Evolutionary conservation across 2,888 invertebrate genomes (phyloP).

Genomic region (Melanchra persicariae): DNA sequence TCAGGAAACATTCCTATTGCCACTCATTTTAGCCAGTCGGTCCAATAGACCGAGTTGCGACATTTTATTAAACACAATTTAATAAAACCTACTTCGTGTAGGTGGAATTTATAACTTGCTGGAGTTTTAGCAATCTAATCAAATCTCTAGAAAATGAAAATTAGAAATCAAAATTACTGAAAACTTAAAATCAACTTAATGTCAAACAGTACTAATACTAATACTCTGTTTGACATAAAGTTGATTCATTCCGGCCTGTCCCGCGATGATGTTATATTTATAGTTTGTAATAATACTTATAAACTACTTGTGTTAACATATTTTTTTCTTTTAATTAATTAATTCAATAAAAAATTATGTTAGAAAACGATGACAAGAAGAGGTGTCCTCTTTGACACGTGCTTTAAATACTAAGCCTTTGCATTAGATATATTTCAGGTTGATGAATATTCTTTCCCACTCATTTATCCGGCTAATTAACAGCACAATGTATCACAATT

Average conservation of each 20-base stretch:
- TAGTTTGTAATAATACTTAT: too few species aligned
- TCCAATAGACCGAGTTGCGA: not conserved
- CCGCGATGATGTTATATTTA: too few species aligned
- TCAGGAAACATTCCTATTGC: too few species aligned
- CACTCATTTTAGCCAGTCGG: not conserved
- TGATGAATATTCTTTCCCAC: not conserved
- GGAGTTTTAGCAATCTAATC: not conserved
- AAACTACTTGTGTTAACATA: too few species aligned
- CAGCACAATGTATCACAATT: slow-evolving; percentile 11
- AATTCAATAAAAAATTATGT: too few species aligned
- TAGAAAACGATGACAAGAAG: too few species aligned
- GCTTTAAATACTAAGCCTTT: not conserved
- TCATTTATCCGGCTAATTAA: slow-evolving; percentile 1
- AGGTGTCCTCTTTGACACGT: too few species aligned
- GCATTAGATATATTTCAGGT: not conserved
- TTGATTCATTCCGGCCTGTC: not conserved
- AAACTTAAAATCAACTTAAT: too few species aligned
- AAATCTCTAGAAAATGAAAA: too few species aligned
- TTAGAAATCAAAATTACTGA: too few species aligned
- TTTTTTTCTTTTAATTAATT: too few species aligned
- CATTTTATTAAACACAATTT: slow-evolving; percentile 22
- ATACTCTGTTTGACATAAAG: not conserved
- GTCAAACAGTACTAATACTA: too few species aligned
- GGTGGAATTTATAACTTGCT: slow-evolving; percentile 9
- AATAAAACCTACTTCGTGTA: slow-evolving; percentile 6